Evolutionary conservation across 2,888 invertebrate genomes (phyloP).

Genomic region (Eilema griseolum): DNA sequence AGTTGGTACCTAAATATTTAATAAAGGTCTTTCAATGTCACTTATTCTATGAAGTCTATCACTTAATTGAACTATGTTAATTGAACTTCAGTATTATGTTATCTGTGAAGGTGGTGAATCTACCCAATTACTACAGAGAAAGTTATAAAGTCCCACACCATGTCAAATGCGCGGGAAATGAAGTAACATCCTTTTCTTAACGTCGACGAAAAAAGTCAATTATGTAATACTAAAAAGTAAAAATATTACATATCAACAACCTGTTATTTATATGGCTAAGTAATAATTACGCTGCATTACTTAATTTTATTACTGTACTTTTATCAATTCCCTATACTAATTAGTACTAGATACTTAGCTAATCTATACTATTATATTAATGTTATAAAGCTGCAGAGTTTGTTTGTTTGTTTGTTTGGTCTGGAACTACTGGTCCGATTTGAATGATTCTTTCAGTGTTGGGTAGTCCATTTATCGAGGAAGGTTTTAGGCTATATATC

Average conservation of each 20-base stretch:
- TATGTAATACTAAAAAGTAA: not conserved
- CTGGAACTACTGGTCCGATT: too few species aligned
- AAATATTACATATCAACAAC: constrained; percentile 1
- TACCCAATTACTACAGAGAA: not conserved
- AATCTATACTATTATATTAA: too few species aligned
- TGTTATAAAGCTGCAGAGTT: too few species aligned
- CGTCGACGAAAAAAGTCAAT: not conserved
- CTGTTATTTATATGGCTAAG: not conserved
- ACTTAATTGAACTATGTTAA: too few species aligned
- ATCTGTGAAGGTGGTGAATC: not conserved
- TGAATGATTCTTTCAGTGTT: too few species aligned
- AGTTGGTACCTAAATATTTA: too few species aligned
- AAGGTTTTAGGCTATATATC: too few species aligned
- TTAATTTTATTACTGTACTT: not conserved
- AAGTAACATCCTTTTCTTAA: constrained; percentile 1
- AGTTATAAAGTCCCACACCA: not conserved
- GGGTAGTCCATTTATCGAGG: too few species aligned
- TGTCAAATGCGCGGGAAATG: not conserved
- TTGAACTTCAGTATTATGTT: not conserved
- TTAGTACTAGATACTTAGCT: not conserved
- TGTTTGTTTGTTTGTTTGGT: too few species aligned
- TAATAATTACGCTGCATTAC: not conserved
- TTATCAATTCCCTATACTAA: not conserved
- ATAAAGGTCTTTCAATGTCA: too few species aligned
- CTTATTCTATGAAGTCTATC: too few species aligned